phyloP scores from a whole-genome alignment of 2,888 invertebrate genomes.

The Drosophila lutescens region DNA sequence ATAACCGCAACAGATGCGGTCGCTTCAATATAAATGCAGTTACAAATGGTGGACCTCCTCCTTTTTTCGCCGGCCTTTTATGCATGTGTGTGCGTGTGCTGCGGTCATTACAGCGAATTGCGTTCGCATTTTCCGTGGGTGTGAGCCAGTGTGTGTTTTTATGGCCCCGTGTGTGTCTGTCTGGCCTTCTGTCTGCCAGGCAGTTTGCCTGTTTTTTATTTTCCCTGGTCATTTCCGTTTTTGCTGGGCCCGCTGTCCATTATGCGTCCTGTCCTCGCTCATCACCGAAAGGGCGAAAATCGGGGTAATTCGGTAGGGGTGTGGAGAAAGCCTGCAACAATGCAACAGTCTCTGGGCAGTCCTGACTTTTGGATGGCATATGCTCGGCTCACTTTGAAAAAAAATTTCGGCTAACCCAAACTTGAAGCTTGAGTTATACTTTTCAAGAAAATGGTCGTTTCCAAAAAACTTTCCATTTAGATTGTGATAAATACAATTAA shows the following conservation, averaged over 20 bases:
- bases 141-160: conserved; percentile 51
- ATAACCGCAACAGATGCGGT: conserved; percentile 81
- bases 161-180: conserved; percentile 41
- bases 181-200: conserved; percentile 22
- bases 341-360: conserved; percentile 19
- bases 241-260: conserved; percentile 55
- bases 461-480: too few relatives aligned
- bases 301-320: conserved; percentile 12
- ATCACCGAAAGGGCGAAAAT: conserved; percentile 39
- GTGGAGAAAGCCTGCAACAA: conserved; percentile 22
- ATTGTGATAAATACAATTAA: too few relatives aligned
- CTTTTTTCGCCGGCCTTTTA: conserved; percentile 3
- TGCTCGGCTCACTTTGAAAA: conserved; percentile 17
- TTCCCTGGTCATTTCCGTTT: conserved; percentile 77
- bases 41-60: conserved; percentile 67
- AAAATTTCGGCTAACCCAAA: neutral
- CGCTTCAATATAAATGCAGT: conserved; percentile 80
- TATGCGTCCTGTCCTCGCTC: conserved; percentile 69
- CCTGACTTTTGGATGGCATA: conserved; percentile 9
- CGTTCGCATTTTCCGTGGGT: conserved; percentile 54
- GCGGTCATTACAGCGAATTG: conserved; percentile 78
- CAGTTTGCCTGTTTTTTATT: conserved; percentile 61
- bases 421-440: neutral
- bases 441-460: too few relatives aligned
- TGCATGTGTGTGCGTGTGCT: conserved; percentile 39